A percentile compares a stretch with the other conserved stretches of the same genome.
These are phyloP conservation scores for Zosterops japonicus DNA, from an alignment of 2,113 vertebrate species.

Conservation along the genomic window DNA sequence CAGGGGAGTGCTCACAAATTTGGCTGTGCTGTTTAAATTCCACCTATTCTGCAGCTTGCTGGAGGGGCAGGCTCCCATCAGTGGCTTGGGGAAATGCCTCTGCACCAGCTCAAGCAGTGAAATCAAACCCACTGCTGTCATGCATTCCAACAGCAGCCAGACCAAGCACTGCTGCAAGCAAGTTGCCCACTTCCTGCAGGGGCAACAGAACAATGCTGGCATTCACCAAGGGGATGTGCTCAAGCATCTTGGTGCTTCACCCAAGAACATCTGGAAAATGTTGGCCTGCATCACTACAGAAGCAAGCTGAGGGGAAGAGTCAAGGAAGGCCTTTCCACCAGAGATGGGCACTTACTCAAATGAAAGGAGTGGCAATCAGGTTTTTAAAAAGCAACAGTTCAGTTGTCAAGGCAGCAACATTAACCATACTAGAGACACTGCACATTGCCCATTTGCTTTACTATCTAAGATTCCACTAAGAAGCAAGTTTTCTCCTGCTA, in stretches of 20 bases:
- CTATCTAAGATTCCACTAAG: background rate
- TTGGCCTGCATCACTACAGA: background rate
- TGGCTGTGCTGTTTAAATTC: background rate
- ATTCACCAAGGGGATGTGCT: fast-evolving
- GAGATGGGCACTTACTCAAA: background rate
- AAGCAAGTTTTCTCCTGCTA: background rate
- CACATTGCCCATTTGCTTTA: background rate
- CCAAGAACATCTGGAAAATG: background rate
- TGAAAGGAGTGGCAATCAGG: background rate
- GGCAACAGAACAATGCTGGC: background rate
- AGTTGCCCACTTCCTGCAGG: background rate
- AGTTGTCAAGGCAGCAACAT: background rate
- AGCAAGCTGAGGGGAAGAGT: background rate
- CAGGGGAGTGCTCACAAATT: background rate
- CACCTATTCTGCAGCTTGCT: background rate
- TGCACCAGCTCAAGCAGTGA: background rate
- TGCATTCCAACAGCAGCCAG: background rate
- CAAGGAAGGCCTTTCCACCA: background rate
- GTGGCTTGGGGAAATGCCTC: background rate
- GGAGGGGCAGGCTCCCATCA: background rate
- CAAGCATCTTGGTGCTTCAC: fast-evolving
- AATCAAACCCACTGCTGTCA: background rate
- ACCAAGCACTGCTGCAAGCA: background rate
- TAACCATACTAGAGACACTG: background rate
- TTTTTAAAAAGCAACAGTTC: background rate